These are phyloP conservation scores for Hylaea fasciaria DNA, from an alignment of 2,888 invertebrate genomes.

Conservation along the genomic window DNA sequence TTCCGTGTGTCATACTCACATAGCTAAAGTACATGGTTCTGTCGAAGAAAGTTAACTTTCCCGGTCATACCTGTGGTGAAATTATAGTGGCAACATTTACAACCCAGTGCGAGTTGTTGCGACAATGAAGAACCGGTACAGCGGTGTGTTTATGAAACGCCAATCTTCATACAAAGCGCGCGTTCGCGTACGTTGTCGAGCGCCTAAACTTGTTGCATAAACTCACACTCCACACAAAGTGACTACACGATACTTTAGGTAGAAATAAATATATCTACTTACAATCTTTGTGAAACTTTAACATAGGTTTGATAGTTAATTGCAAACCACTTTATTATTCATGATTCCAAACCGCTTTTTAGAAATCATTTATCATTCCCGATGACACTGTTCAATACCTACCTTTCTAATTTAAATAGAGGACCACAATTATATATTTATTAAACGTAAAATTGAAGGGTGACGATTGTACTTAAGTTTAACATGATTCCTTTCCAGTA, in stretches of 20 bases:
- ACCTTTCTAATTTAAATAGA: conserved; percentile 4
- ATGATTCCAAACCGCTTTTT: neutral
- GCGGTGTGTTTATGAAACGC: too few relatives aligned
- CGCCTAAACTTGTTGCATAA: too few relatives aligned
- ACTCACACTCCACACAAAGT: too few relatives aligned
- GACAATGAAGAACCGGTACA: too few relatives aligned
- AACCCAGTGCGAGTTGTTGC: too few relatives aligned
- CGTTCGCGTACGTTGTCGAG: too few relatives aligned
- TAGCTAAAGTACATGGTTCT: conserved; percentile 53
- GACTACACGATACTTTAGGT: conserved; percentile 16
- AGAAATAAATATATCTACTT: neutral
- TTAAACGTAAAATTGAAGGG: conserved; percentile 11
- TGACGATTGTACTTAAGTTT: neutral
- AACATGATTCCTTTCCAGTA: neutral
- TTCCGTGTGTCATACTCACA: conserved; percentile 57
- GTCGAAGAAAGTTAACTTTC: conserved; percentile 14
- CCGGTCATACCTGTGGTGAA: conserved; percentile 6
- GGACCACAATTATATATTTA: neutral
- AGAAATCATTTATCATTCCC: neutral
- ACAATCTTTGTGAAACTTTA: too few relatives aligned
- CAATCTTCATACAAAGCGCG: too few relatives aligned
- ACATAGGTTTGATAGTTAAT: too few relatives aligned
- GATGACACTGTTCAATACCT: neutral
- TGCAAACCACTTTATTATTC: too few relatives aligned
- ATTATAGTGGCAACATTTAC: conserved; percentile 14